Conservation (phyloP, 2,888 invertebrate genomes). For the Alloplasta piceator region DNA sequence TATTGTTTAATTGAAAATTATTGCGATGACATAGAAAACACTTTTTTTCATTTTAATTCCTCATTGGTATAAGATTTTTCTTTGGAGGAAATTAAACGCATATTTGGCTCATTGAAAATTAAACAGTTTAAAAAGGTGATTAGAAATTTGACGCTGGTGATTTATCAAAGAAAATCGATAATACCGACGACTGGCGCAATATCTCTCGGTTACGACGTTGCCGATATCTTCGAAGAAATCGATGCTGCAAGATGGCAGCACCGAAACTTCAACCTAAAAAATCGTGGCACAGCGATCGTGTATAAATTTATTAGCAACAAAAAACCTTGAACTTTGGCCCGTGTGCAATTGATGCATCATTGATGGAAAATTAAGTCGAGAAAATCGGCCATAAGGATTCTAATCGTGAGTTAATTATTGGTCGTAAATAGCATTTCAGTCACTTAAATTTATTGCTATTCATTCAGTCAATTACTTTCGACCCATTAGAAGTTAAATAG, state of each 20-base stretch:
- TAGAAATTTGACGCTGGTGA: neutral
- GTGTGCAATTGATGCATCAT: conserved; percentile 3
- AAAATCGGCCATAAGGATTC: conserved; percentile 3
- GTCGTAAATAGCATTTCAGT: neutral
- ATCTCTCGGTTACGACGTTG: conserved; percentile 37
- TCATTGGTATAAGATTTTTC: too few relatives aligned
- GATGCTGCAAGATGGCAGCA: conserved; percentile 58
- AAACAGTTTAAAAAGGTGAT: neutral
- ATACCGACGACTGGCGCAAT: conserved; percentile 52
- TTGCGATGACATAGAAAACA: too few relatives aligned
- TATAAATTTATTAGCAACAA: conserved; percentile 30
- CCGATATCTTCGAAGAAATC: conserved; percentile 41
- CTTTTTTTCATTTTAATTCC: too few relatives aligned
- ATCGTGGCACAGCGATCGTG: neutral
- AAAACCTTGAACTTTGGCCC: conserved; percentile 25
- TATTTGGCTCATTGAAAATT: too few relatives aligned
- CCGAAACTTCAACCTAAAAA: conserved; percentile 17
- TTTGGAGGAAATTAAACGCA: too few relatives aligned
- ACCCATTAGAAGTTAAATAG: too few relatives aligned
- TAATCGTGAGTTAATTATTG: conserved; percentile 1
- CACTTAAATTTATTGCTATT: neutral
- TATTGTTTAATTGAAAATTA: too few relatives aligned
- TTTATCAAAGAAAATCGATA: conserved; percentile 23
- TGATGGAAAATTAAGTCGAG: conserved; percentile 17
- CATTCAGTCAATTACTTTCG: neutral